phyloP scores from a whole-genome alignment of 2,888 invertebrate genomes.

The Eupeodes luniger region DNA sequence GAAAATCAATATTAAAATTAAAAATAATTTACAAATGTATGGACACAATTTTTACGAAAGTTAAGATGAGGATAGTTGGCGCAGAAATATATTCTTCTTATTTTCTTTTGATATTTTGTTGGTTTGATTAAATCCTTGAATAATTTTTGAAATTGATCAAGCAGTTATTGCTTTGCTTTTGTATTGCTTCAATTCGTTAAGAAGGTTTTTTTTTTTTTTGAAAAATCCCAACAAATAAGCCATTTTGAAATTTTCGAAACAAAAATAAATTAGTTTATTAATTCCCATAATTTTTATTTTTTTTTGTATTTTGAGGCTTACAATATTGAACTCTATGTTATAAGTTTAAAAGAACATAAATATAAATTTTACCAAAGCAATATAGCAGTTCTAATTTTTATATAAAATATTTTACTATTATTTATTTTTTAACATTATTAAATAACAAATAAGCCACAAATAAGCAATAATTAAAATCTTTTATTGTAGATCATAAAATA shows the following conservation, averaged over 20 bases:
- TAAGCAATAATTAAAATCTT: slow-evolving; percentile 22
- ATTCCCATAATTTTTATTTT: slow-evolving; percentile 3
- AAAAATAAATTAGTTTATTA: slow-evolving; percentile 12
- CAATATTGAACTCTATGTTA: slow-evolving; percentile 6
- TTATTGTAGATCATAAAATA: neutral
- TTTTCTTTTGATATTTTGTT: neutral
- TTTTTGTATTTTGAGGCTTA: neutral
- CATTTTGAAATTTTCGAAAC: slow-evolving; percentile 25
- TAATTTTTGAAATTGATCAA: neutral
- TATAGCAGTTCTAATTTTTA: slow-evolving; percentile 40
- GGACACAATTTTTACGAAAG: slow-evolving; percentile 1
- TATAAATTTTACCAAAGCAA: slow-evolving; percentile 42
- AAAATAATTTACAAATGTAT: neutral
- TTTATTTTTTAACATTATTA: slow-evolving; percentile 18
- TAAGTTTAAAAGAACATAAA: slow-evolving; percentile 8
- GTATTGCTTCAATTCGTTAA: slow-evolving; percentile 1
- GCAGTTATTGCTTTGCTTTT: neutral
- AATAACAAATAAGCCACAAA: slow-evolving; percentile 20
- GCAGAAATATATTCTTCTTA: neutral
- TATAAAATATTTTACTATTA: slow-evolving; percentile 8
- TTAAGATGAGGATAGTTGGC: slow-evolving; percentile 59
- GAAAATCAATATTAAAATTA: neutral
- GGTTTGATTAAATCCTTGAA: neutral
- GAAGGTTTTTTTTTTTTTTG: neutral
- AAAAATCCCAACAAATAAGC: slow-evolving; percentile 70